Evolutionary conservation across 2,888 invertebrate genomes (phyloP), one percentile per base, ranked within the genome.

Genomic region (Conistra vaccinii): DNA sequence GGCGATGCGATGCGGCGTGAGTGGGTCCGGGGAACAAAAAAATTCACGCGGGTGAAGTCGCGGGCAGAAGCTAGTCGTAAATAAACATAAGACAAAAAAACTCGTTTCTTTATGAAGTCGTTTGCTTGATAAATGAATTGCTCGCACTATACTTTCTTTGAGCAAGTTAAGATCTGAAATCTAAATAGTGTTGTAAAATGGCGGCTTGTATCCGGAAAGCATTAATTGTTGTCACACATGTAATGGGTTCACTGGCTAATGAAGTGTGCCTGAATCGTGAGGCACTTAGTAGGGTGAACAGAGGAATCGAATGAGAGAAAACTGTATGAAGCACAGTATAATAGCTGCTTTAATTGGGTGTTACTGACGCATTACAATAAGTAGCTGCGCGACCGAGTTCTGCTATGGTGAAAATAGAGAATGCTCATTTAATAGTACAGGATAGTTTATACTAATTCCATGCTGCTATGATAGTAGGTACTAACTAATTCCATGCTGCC

Each of bases 141-240:
- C 26, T 0, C 14, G n/a, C 53, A 65, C 60, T 45, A 61, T 29
- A 65, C 14, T 57, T 73, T 61, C 61, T 60, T 57, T 39, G 23
- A 72, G 29, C 26, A 58, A 35, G 42, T 63, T 53, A 58, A 76
- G 62, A 73, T 78, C 51, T 58, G 76, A 86, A 83, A 84, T 85
- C 53, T 76, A 69, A 73, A 74, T 68, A 71, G 67, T 29, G 53
- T n/a, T 76, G 57, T 39, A 63, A 76, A 45, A 71, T 76, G 32
- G 32, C 23, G 57, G 70, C 12, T 74, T 29, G 29, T 29, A 68
- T 80, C 80, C 80, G 80, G 58, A 80, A 68, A 45, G 66, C 76
- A 80, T 80, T 80, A 67, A 80, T 80, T 80, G 70, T 29, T 71
- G 76, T 76, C 80, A 68, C 75, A 69, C 57, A 67, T 63, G 70